Base-by-base conservation (phyloP, 2,888 invertebrate genomes). In the Platycheirus albimanus region DNA sequence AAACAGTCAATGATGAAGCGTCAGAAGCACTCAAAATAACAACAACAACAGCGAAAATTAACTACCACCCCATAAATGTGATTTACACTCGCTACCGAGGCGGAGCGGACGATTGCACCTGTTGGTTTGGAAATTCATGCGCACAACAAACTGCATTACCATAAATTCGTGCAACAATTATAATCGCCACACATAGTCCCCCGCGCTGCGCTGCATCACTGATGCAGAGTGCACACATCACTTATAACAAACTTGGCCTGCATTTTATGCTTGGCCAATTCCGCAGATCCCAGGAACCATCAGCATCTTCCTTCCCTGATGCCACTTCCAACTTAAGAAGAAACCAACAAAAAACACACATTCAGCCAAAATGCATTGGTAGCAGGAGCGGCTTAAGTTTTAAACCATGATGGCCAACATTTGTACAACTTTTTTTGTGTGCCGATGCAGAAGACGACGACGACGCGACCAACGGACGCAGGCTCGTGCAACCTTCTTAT, bases 81-180 rank as follows among this genome's bases (percentile, higher is more conserved):
- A 83, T 83, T 77, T 83, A 83, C 61, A 61, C 63, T 24, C 63
- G 45, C 67, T 63, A 63, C 72, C 45, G 61, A 30, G n/a, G 36
- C n/a, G n/a, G n/a, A n/a, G n/a, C n/a, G n/a, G 20, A 58, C 13
- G 24, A 43, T 69, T 83, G 72, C 83, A 78, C 78, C 78, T 83
- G 81, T 77, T 78, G 54, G 36, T 45, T 33, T 33, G 15, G 11
- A 38, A 64, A 63, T 49, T 41, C 63, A 72, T 49, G 77, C 43
- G 63, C 83, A 36, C 64, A 58, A 78, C n/a, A n/a, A n/a, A n/a
- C 78, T 20, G 56, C 78, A 72, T 83, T 69, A 74, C 69, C 69
- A 83, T 83, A 83, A 83, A 83, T 74, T 83, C 78, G 78, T 64
- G 58, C 72, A 77, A 72, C 81, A 81, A 77, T 77, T 81, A 77